Evolutionary conservation across 2,888 invertebrate species (phyloP).

Genomic region (Apodemia zela): DNA sequence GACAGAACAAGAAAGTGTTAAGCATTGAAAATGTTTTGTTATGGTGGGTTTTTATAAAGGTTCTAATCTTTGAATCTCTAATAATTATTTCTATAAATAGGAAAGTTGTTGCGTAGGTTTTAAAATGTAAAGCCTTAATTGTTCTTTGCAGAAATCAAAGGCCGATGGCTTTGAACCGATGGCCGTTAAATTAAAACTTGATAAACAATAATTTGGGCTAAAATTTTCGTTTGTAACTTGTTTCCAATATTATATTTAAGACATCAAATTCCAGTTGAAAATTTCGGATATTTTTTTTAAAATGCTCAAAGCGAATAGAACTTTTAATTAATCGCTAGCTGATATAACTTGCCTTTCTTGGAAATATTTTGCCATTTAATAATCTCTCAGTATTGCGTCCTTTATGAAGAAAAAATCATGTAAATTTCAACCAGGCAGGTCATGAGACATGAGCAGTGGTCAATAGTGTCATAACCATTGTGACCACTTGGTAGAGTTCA

Average conservation of each 20-base stretch:
- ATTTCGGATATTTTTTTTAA: background rate
- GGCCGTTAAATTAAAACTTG: background rate
- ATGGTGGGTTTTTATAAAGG: too few relatives aligned
- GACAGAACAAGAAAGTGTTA: too few relatives aligned
- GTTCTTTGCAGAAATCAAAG: background rate
- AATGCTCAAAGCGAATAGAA: background rate
- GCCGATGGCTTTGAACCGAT: background rate
- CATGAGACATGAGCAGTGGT: too few relatives aligned
- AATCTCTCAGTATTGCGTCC: too few relatives aligned
- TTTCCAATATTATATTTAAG: constrained; percentile 6
- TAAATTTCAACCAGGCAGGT: too few relatives aligned
- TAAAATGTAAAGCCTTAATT: background rate
- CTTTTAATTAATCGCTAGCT: background rate
- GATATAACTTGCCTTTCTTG: background rate
- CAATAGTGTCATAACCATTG: too few relatives aligned
- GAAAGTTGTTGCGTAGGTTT: background rate
- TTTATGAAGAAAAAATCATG: too few relatives aligned
- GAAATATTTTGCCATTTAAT: background rate
- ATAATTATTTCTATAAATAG: background rate
- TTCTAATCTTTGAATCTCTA: too few relatives aligned
- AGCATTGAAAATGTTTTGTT: too few relatives aligned
- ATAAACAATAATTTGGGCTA: background rate
- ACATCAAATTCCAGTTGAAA: background rate
- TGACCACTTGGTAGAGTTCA: too few relatives aligned
- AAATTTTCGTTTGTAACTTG: constrained; percentile 3